A percentile compares a stretch with the other conserved stretches of the same genome.
Evolutionary conservation across 1,140 invertebrate genomes (phyloP).

Genomic region (Drosophila burlai): DNA sequence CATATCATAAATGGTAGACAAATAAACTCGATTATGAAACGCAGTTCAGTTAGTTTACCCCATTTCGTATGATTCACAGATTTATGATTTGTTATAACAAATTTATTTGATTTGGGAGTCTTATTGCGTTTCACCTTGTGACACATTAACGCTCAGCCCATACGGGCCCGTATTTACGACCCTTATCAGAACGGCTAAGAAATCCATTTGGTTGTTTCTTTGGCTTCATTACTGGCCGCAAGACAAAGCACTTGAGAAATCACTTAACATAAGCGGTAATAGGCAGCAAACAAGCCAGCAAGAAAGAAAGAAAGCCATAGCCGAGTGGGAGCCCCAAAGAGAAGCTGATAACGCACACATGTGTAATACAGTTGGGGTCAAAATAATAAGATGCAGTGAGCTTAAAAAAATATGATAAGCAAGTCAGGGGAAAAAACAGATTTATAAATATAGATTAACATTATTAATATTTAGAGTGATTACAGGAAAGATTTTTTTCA

Average conservation of each 20-base stretch:
- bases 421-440: background rate
- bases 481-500: too few relatives aligned
- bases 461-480: too few relatives aligned
- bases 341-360: constrained; percentile 69
- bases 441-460: too few relatives aligned
- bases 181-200: constrained; percentile 34
- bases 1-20: constrained; percentile 18
- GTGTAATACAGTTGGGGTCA: constrained; percentile 6
- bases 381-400: background rate
- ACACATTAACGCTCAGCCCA: constrained; percentile 24
- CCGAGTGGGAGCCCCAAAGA: constrained; percentile 55
- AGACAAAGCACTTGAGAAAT: constrained; percentile 67
- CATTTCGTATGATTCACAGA: constrained; percentile 34
- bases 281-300: constrained; percentile 42
- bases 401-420: too few relatives aligned
- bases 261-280: constrained; percentile 69
- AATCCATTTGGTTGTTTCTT: constrained; percentile 53
- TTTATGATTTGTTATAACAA: constrained; percentile 44
- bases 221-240: constrained; percentile 37
- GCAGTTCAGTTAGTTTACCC: constrained; percentile 29
- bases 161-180: constrained; percentile 29
- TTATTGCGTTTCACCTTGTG: constrained; percentile 45
- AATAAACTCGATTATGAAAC: constrained; percentile 32
- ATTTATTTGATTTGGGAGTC: constrained; percentile 31
- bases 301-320: constrained; percentile 66